Conservation (phyloP, 1,140 invertebrate genomes). For the Heliconius nattereri region DNA sequence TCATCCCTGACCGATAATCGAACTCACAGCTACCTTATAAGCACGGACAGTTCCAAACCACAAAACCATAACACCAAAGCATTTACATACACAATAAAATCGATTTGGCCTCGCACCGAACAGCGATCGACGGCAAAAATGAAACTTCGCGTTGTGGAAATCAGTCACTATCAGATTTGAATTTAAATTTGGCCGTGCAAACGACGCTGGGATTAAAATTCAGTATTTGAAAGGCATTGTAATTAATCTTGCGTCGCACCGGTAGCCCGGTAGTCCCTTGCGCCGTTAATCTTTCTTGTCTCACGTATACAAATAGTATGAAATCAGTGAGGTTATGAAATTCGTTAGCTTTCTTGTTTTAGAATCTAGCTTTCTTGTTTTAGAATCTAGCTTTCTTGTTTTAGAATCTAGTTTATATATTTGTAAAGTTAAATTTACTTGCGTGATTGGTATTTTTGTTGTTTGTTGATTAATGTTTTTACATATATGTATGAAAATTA, state of each 20-base stretch:
- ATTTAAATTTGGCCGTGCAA: conserved; percentile 26
- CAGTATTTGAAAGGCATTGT: conserved; percentile 27
- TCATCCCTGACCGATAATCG: not conserved
- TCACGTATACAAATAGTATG: conserved; percentile 19
- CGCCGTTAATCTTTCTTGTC: conserved; percentile 28
- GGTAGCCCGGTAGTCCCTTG: conserved; percentile 17
- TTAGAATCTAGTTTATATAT: too few relatives aligned
- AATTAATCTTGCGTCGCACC: conserved; percentile 24
- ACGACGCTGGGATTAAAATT: conserved; percentile 33
- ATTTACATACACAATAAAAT: conserved; percentile 12
- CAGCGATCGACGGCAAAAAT: conserved; percentile 12
- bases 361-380: too few relatives aligned
- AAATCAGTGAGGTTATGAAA: conserved; percentile 8
- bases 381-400: too few relatives aligned
- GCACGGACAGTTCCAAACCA: not conserved
- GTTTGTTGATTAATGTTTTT: too few relatives aligned
- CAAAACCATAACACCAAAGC: not conserved
- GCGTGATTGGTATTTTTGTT: too few relatives aligned
- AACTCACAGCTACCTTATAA: not conserved
- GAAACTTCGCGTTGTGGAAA: conserved; percentile 10
- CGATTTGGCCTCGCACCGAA: not conserved
- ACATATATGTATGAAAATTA: too few relatives aligned
- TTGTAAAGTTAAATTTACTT: too few relatives aligned
- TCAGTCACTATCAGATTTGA: conserved; percentile 27
- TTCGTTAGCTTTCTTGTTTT: not conserved